Conservation (phyloP, 2,888 invertebrate species). For the Eumerus sabulonum region DNA sequence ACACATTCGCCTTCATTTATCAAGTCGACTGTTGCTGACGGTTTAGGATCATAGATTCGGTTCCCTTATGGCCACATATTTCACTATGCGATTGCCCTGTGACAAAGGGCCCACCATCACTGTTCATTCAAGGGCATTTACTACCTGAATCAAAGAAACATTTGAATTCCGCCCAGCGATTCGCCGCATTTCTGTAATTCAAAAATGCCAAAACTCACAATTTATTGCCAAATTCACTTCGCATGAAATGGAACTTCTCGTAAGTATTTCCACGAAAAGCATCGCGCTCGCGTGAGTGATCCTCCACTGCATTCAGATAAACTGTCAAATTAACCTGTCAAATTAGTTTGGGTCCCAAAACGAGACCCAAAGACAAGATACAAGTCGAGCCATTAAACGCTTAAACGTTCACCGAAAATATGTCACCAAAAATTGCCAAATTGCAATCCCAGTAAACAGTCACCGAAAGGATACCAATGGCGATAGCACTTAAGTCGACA, state of each 20-base stretch:
- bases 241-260: conserved; percentile 25
- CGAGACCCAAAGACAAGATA: too few species aligned
- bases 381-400: conserved; percentile 14
- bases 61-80: too few species aligned
- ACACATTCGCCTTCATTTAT: too few species aligned
- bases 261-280: conserved; percentile 51
- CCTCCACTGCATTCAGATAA: conserved; percentile 46
- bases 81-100: too few species aligned
- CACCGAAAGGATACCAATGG: conserved; percentile 7
- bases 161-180: too few species aligned
- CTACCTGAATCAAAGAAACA: too few species aligned
- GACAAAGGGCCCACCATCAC: too few species aligned
- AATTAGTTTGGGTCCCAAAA: conserved; percentile 53
- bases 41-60: too few species aligned
- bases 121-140: too few species aligned
- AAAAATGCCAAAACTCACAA: too few species aligned
- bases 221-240: conserved; percentile 10
- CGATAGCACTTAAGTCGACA: conserved; percentile 39
- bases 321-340: conserved; percentile 67
- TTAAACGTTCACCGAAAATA: conserved; percentile 43
- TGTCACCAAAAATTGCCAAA: conserved; percentile 30
- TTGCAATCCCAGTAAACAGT: conserved; percentile 16
- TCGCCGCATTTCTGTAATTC: too few species aligned
- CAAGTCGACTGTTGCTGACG: too few species aligned
- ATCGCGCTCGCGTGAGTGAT: conserved; percentile 14